Base-by-base conservation (phyloP, 2,113 vertebrate species). In the Odontophorus gujanensis region DNA sequence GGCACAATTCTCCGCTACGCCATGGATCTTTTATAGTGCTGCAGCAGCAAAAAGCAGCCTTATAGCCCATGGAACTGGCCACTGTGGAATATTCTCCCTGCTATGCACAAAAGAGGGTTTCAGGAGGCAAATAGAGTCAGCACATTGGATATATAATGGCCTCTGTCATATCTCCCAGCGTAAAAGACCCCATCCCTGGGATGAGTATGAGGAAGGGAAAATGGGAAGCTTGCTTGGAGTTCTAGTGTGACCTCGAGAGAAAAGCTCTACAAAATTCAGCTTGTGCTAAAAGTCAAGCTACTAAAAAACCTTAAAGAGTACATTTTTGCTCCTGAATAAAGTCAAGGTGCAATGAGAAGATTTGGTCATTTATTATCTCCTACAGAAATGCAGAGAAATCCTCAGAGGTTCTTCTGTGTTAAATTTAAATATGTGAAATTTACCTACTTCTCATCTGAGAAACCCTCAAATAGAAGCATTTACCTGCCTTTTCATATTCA, bases 51-150 rank as follows among this genome's bases (percentile, higher is more conserved):
- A 96, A 95, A 92, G 75, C 26, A 6, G 55, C 73, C 96, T 90
- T 92, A 96, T 62, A 79, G 67, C 74, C 87, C 67, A 69, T 91
- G 78, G 89, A 96, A 96, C 94, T 85, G 87, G 89, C 75, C 94
- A 91, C 94, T 55, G 47, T 91, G 91, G 91, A 95, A 93, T 94
- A 96, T 89, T 30, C 19, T 90, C 25, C 63, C 59, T 0, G 5
- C 62, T 80, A 87, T 45, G 67, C 36, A 80, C 82, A 93, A 80
- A 91, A 85, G 3, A 0, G 84, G 67, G 63, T 55, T 94, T 96
- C 91, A 85, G 55, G 69, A 68, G 82, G 78, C 1, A 2, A 82
- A 45, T 59, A 24, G 72, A 92, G 81, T 96, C 91, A 93, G 92
- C 92, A 95, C 43, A 82, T 71, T 47, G 84, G 38, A 43, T 67